Evolutionary conservation across 2,888 invertebrate genomes (phyloP), one percentile per base, ranked within the genome.

Genomic region (Pyrrhosoma nymphula): DNA sequence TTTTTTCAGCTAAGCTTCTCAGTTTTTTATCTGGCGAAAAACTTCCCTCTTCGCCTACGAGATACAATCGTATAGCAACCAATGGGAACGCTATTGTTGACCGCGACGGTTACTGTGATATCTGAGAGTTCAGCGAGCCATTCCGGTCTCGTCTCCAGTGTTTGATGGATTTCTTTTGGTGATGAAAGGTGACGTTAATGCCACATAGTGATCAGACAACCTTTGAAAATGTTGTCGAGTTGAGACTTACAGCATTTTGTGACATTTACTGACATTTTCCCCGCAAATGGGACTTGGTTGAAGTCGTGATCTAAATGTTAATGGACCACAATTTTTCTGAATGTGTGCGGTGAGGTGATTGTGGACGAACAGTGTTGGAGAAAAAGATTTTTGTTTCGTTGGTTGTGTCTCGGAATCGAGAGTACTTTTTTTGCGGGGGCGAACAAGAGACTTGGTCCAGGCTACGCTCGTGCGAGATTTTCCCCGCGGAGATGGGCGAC

Each of bases 291-390:
- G n/a, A 93, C 63, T 69, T 56, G 26, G 6, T 75, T 0, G 10
- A 39, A 75, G 26, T 47, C 82, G 82, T 82, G 82, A 82, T 16
- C n/a, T 75, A 8, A 0, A 12, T 75, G 1, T 35, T 12, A 60
- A 35, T 16, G 82, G 82, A 82, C 35, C 82, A 82, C 82, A 16
- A 14, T 35, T 26, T 75, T 69, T 93, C 47, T 39, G 69, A 93
- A 60, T 39, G 93, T 93, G 93, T 26, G 39, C 63, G 18, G 91
- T 91, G 91, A 26, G 35, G 30, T 93, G 69, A 47, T 82, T 93
- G 69, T 63, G 93, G 35, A 30, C 63, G 2, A 18, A n/a, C 26
- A 14, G 35, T 23, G 91, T 39, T 82, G 82, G 82, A 63, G 60
- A 69, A 20, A 14, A 8, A 26, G 10, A 60, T 35, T 91, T 63